Conservation (phyloP, 2,797 vertebrate genomes). For the Diplodus puntazzo region DNA sequence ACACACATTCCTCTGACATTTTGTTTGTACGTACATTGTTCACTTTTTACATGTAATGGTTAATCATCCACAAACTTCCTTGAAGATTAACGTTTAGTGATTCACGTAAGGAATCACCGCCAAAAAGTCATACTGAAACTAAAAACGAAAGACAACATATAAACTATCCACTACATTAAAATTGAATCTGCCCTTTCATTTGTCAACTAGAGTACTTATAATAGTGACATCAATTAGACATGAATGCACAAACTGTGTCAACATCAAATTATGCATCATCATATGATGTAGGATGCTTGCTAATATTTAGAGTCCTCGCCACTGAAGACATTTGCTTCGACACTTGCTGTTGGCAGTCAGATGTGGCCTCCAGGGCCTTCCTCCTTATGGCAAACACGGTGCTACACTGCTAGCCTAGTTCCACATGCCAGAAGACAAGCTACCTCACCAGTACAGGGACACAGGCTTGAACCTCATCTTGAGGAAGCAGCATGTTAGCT, state of each 20-base stretch:
- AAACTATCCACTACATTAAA: conserved; percentile 16
- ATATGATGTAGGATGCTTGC: conserved; percentile 6
- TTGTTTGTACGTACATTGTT: conserved; percentile 21
- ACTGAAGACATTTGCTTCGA: conserved; percentile 1
- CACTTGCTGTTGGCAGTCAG: conserved; percentile 46
- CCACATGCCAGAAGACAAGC: conserved; percentile 66
- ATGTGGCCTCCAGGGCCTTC: conserved; percentile 70
- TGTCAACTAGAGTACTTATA: conserved; percentile 14
- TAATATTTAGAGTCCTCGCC: not conserved
- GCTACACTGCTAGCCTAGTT: conserved; percentile 66
- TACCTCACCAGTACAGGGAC: conserved; percentile 23
- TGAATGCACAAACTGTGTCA: not conserved
- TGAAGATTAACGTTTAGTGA: conserved; percentile 23
- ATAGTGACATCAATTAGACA: not conserved
- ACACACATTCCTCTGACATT: conserved; percentile 26
- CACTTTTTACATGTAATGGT: conserved; percentile 17
- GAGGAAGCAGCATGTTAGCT: conserved; percentile 3
- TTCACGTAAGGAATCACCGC: not conserved
- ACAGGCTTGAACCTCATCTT: conserved; percentile 17
- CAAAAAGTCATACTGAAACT: conserved; percentile 46
- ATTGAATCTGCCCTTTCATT: conserved; percentile 14
- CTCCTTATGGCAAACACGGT: conserved; percentile 63
- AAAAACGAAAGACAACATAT: conserved; percentile 15
- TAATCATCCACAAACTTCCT: conserved; percentile 2
- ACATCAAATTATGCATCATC: not conserved